Evolutionary conservation across 2,797 vertebrate species (phyloP).

Genomic region (Sitta carolinensis): DNA sequence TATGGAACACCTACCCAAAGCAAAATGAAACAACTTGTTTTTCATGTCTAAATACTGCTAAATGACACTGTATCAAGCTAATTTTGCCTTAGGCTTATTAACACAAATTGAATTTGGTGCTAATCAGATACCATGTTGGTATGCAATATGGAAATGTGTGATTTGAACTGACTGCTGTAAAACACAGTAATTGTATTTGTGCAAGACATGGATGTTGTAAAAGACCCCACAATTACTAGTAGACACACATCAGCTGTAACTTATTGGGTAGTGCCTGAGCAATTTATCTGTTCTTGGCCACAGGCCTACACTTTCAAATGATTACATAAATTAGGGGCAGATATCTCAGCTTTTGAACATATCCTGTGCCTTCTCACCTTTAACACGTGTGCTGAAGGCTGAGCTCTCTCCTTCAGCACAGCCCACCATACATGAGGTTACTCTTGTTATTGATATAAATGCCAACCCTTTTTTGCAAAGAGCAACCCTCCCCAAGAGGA

Average conservation of each 20-base stretch:
- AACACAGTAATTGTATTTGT: conserved; percentile 18
- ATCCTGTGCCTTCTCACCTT: not conserved
- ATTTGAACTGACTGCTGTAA: conserved; percentile 11
- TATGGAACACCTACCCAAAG: not conserved
- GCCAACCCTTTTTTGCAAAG: not conserved
- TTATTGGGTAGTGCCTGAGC: not conserved
- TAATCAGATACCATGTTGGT: conserved; percentile 53
- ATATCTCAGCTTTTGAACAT: not conserved
- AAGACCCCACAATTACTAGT: not conserved
- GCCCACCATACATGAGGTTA: not conserved
- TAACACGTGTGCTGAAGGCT: not conserved
- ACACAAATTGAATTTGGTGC: conserved; percentile 58
- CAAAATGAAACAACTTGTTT: not conserved
- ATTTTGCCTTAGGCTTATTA: conserved; percentile 65
- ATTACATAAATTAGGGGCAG: not conserved
- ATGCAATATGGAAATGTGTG: conserved; percentile 21
- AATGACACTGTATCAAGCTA: conserved; percentile 49
- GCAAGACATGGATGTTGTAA: conserved; percentile 9
- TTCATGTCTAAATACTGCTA: conserved; percentile 16
- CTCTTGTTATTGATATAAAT: not conserved
- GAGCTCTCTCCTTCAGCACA: not conserved
- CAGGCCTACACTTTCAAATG: not conserved
- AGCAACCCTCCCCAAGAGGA: not conserved
- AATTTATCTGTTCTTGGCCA: not conserved
- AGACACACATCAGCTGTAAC: not conserved